Base-by-base conservation (phyloP, 2,797 vertebrate genomes). In the Microctenopoma lineatum region DNA sequence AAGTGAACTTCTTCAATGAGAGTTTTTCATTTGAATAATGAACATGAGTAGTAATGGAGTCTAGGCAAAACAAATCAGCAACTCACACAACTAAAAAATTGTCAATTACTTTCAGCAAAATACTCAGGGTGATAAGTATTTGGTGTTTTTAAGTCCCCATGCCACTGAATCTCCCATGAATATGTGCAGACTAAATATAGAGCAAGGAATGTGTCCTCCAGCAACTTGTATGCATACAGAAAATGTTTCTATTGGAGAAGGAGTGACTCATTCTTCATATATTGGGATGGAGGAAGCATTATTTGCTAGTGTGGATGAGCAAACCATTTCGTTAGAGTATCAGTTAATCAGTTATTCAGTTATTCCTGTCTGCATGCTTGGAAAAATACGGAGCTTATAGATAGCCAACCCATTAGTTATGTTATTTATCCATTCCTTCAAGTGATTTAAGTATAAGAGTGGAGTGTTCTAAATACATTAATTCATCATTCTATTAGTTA, bases 261-360 rank as follows among this genome's bases (percentile, higher is more conserved):
- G 42, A 45, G 18, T 84, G 82, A 85, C 64, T 90, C 80, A 82
- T 68, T 63, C 16, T 15, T 73, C 57, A 61, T 73, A 60, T 18
- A 39, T 66, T 3, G 65, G 81, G n/a, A 54, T 58, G 59, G 70
- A 77, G 78, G 72, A 80, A 75, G 63, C 77, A 79, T 73, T 11
- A 13, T 26, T 39, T 59, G 48, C 0, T 21, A 9, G 9, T 73
- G 73, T 41, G 61, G 71, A 76, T 71, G 56, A 80, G 64, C 38
- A 36, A 63, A 80, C 76, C 59, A 48, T 78, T 81, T 81, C 81
- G 76, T 71, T 38, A 32, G 6, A 42, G 16, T 53, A 46, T 59
- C 72, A 57, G 42, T 59, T 70, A 57, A 18, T 36, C 50, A 21
- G 21, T 21, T 21, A 21, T 21, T 21, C 21, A 21, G 21, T 21